Evolutionary conservation across 2,888 invertebrate genomes (phyloP).

Genomic region (Notodonta dromedarius): DNA sequence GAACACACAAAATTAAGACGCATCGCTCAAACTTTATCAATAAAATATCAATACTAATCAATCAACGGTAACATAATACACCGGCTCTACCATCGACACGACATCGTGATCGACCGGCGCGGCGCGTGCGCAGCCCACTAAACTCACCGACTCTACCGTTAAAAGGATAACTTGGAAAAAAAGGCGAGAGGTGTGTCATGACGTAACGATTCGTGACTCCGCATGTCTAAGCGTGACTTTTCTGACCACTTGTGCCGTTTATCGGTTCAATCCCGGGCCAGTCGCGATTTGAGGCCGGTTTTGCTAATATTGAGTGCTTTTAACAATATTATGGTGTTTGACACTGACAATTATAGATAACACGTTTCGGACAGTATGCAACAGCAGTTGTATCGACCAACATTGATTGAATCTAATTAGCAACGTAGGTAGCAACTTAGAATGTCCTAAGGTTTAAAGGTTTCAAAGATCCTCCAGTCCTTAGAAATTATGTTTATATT

Average conservation of each 20-base stretch:
- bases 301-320: neutral
- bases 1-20: slow-evolving; percentile 21
- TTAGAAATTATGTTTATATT: too few species aligned
- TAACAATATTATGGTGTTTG: neutral
- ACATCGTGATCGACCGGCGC: slow-evolving; percentile 36
- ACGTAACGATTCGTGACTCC: slow-evolving; percentile 58
- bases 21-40: slow-evolving; percentile 42
- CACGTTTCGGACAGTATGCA: too few species aligned
- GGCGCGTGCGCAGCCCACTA: slow-evolving; percentile 39
- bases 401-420: too few species aligned
- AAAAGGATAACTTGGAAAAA: slow-evolving; percentile 45
- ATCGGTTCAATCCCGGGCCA: slow-evolving; percentile 23
- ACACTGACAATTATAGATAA: neutral
- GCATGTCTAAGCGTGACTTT: slow-evolving; percentile 50
- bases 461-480: too few species aligned
- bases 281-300: neutral
- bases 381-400: too few species aligned
- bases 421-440: too few species aligned
- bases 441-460: too few species aligned
- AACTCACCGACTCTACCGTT: slow-evolving; percentile 31
- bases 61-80: slow-evolving; percentile 45
- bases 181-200: slow-evolving; percentile 48
- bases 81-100: slow-evolving; percentile 36
- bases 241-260: slow-evolving; percentile 49
- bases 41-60: slow-evolving; percentile 38